phyloP scores from a whole-genome alignment of 2,888 invertebrate species.

The Odontomyia ornata region DNA sequence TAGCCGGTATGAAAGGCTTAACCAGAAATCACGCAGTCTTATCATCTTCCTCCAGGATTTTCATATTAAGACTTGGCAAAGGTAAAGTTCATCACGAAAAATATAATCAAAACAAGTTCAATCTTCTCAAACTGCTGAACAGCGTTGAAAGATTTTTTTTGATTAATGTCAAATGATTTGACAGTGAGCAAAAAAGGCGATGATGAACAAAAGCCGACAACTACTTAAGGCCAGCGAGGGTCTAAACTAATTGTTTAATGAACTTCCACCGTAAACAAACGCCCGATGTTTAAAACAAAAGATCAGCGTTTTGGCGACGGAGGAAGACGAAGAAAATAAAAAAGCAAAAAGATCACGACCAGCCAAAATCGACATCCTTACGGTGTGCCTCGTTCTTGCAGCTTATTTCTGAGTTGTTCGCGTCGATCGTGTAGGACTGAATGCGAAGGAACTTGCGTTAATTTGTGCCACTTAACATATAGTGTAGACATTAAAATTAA shows the following conservation, averaged over 20 bases:
- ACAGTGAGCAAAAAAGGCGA: constrained; percentile 39
- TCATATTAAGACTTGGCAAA: neutral
- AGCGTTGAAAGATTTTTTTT: constrained; percentile 16
- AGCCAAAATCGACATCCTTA: neutral
- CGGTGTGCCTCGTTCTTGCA: neutral
- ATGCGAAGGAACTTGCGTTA: constrained; percentile 35
- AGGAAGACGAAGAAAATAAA: neutral
- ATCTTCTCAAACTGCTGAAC: constrained; percentile 21
- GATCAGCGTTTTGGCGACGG: constrained; percentile 43
- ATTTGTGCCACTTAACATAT: constrained; percentile 45
- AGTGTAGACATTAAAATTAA: constrained; percentile 46
- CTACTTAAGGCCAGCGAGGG: constrained; percentile 44
- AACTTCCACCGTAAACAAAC: constrained; percentile 50
- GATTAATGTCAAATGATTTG: constrained; percentile 38
- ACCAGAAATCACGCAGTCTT: no score
- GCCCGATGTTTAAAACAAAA: constrained; percentile 46
- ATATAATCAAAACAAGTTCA: neutral
- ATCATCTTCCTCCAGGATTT: neutral
- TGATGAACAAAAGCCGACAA: constrained; percentile 43
- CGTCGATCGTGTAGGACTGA: neutral
- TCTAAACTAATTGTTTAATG: constrained; percentile 50
- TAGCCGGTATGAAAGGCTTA: neutral
- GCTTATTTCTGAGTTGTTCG: neutral
- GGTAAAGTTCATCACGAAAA: neutral
- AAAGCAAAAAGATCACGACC: neutral